Percentiles rank a stretch among this genome's conserved stretches.
Conservation (phyloP, 2,888 invertebrate species). For the Epinotia ramella region DNA sequence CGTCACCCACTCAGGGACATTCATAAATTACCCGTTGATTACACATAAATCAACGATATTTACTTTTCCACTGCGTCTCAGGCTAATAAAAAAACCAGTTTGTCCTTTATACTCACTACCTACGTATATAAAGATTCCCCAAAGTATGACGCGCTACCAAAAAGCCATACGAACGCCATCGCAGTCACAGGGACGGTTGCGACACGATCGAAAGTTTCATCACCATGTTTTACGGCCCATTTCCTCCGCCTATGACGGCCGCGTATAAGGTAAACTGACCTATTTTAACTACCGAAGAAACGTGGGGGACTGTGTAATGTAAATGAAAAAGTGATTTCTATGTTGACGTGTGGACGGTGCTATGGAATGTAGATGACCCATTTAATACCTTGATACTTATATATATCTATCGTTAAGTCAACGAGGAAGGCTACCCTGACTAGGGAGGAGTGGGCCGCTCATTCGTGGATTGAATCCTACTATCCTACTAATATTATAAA, state of each 20-base stretch:
- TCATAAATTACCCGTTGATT: neutral
- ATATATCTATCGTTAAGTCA: no score
- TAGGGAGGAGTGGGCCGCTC: no score
- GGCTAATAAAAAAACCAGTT: neutral
- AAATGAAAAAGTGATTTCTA: slow-evolving; percentile 20
- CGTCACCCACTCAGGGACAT: neutral
- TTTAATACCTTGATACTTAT: no score
- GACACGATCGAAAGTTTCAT: slow-evolving; percentile 38
- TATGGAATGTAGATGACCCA: neutral
- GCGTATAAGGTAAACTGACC: slow-evolving; percentile 55
- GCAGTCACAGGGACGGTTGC: slow-evolving; percentile 29
- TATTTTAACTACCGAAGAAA: slow-evolving; percentile 50
- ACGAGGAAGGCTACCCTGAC: no score
- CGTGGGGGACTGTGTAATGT: slow-evolving; percentile 33
- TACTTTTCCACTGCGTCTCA: neutral
- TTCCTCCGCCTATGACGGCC: slow-evolving; percentile 48
- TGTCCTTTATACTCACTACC: neutral
- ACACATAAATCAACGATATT: neutral
- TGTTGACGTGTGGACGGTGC: neutral
- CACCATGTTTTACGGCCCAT: slow-evolving; percentile 50
- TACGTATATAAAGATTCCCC: neutral
- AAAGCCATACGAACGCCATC: slow-evolving; percentile 23
- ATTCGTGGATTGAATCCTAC: no score
- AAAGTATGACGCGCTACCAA: neutral
- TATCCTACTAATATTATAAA: no score